Evolutionary conservation across 2,113 vertebrate genomes (phyloP).

Genomic region (Crypturellus undulatus): DNA sequence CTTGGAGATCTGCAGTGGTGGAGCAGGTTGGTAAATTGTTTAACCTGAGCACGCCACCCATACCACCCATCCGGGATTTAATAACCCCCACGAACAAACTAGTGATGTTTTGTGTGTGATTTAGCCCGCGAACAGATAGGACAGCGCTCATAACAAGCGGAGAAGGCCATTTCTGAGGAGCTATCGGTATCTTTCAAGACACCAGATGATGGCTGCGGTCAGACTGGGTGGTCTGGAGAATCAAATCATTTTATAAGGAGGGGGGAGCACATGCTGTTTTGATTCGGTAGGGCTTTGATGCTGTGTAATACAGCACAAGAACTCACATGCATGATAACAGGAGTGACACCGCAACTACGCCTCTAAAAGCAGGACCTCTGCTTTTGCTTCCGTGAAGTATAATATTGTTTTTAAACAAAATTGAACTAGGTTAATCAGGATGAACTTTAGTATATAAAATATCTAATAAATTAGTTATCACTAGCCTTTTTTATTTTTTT

Average conservation of each 20-base stretch:
- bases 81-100: neutral
- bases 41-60: neutral
- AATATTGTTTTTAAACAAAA: neutral
- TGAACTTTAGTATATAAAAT: neutral
- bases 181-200: neutral
- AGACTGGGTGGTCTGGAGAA: neutral
- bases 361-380: neutral
- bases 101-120: neutral
- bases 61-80: no score
- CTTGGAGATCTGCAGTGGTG: neutral
- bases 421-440: neutral
- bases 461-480: neutral
- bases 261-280: neutral
- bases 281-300: neutral
- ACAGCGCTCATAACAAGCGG: neutral
- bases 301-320: neutral
- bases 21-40: neutral
- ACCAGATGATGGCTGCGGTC: neutral
- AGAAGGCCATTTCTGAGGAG: neutral
- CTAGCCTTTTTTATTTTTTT: neutral
- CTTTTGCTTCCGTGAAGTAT: neutral
- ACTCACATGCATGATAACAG: neutral
- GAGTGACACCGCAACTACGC: neutral
- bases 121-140: neutral
- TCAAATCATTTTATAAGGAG: neutral